A percentile compares a stretch with the other conserved stretches of the same genome.
Evolutionary conservation across 1,140 invertebrate genomes (phyloP).

Genomic region (Panulirus ornatus): DNA sequence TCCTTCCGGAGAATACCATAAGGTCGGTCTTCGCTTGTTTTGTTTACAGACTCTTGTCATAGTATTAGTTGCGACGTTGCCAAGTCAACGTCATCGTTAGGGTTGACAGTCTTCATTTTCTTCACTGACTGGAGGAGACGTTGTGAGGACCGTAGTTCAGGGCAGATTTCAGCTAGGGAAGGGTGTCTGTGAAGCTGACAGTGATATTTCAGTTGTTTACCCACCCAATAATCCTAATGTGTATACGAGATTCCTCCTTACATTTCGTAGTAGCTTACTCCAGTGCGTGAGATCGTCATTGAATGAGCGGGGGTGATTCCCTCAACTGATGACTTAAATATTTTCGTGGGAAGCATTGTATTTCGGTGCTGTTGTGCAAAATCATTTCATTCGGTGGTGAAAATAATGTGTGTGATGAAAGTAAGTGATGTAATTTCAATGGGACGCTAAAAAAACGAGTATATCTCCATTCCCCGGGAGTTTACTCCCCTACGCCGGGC

Average conservation of each 20-base stretch:
- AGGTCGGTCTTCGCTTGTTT: slow-evolving; percentile 67
- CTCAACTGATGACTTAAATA: slow-evolving; percentile 16
- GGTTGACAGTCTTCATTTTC: slow-evolving; percentile 40
- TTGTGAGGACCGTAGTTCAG: background rate
- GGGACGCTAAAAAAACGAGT: background rate
- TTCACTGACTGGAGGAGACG: background rate
- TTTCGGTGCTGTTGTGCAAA: background rate
- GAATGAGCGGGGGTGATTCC: slow-evolving; percentile 63
- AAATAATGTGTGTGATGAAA: background rate
- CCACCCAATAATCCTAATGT: slow-evolving; percentile 44
- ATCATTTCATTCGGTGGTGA: too few species aligned
- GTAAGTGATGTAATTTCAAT: background rate
- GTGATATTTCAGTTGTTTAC: slow-evolving; percentile 1
- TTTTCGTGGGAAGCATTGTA: too few species aligned
- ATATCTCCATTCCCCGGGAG: background rate
- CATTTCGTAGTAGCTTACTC: slow-evolving; percentile 74
- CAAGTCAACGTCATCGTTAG: slow-evolving; percentile 61
- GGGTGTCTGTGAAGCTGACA: background rate
- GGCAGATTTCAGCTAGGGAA: background rate
- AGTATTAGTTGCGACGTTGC: slow-evolving; percentile 70
- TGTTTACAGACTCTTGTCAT: slow-evolving; percentile 72
- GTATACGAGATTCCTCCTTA: slow-evolving; percentile 67
- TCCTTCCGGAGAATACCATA: slow-evolving; percentile 35
- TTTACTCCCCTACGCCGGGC: slow-evolving; percentile 71
- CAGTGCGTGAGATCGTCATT: slow-evolving; percentile 67